Conservation (phyloP, 92 coral and sea anemone species). For the Epizoanthus stellaris region DNA sequence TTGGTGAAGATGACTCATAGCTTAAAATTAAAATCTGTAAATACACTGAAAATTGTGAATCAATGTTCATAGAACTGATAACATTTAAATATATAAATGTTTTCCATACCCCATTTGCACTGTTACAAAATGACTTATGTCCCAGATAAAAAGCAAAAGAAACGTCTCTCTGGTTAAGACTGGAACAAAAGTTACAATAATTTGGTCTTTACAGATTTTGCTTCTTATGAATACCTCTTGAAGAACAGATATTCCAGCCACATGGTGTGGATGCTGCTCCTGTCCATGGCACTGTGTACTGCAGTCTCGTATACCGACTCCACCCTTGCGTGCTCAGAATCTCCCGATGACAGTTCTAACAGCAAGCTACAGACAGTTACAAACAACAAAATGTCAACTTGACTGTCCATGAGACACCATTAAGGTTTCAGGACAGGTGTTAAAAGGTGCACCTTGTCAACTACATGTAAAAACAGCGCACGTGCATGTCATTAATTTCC, state of each 20-base stretch:
- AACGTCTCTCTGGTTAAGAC: too few relatives aligned
- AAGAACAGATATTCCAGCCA: slow-evolving; percentile 94
- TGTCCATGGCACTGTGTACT: slow-evolving; percentile 77
- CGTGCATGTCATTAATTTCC: too few relatives aligned
- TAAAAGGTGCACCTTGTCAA: not conserved
- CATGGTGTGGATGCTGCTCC: slow-evolving; percentile 70
- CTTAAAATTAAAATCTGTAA: too few relatives aligned
- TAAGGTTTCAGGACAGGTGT: not conserved
- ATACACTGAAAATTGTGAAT: too few relatives aligned
- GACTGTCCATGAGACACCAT: not conserved
- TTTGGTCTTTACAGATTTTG: too few relatives aligned
- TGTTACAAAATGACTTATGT: too few relatives aligned
- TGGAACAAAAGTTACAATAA: too few relatives aligned
- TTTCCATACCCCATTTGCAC: too few relatives aligned
- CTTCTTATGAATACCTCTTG: slow-evolving; percentile 39
- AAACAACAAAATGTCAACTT: not conserved
- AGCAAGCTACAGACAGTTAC: slow-evolving; percentile 61
- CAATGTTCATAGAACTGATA: too few relatives aligned
- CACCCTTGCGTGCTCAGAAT: slow-evolving; percentile 53
- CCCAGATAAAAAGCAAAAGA: too few relatives aligned
- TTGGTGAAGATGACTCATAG: too few relatives aligned
- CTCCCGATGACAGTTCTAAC: slow-evolving; percentile 74
- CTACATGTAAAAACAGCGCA: not conserved
- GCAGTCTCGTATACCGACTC: slow-evolving; percentile 90
- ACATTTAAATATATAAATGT: too few relatives aligned